Conservation (phyloP, 2,888 invertebrate species). For the Trichogramma evanescens region DNA sequence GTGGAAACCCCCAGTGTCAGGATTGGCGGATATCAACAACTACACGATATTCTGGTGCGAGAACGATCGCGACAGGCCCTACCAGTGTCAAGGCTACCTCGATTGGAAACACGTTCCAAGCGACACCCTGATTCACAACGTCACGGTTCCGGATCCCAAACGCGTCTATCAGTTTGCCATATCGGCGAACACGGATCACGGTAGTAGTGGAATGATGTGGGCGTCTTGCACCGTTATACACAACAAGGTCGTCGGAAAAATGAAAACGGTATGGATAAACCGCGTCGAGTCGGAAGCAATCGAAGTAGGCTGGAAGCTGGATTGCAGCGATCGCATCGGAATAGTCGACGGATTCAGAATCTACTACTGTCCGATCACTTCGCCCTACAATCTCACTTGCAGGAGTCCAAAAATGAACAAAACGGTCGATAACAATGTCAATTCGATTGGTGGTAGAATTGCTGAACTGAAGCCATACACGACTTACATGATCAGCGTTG, state of each 20-base stretch:
- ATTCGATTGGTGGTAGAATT: constrained; percentile 54
- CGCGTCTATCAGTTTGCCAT: constrained; percentile 71
- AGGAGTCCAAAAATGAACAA: constrained; percentile 49
- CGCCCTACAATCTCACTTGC: constrained; percentile 53
- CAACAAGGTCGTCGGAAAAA: constrained; percentile 51
- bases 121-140: constrained; percentile 51
- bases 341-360: constrained; percentile 68
- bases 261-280: constrained; percentile 54
- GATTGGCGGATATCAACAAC: constrained; percentile 51
- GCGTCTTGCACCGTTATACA: constrained; percentile 64
- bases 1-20: constrained; percentile 60
- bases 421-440: constrained; percentile 49
- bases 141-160: constrained; percentile 55
- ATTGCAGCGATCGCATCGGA: constrained; percentile 66
- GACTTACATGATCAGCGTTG: constrained; percentile 64
- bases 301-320: constrained; percentile 69
- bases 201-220: constrained; percentile 82
- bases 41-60: constrained; percentile 80
- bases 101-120: constrained; percentile 55
- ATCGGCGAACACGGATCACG: constrained; percentile 62
- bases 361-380: constrained; percentile 63
- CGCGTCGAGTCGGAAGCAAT: constrained; percentile 51
- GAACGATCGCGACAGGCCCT: constrained; percentile 52
- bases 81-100: constrained; percentile 57
- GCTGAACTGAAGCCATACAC: constrained; percentile 65